Percentiles rank a stretch among this genome's conserved stretches.
These are phyloP conservation scores for Xylota sylvarum DNA, from an alignment of 2,888 invertebrate genomes.

Conservation along the genomic window DNA sequence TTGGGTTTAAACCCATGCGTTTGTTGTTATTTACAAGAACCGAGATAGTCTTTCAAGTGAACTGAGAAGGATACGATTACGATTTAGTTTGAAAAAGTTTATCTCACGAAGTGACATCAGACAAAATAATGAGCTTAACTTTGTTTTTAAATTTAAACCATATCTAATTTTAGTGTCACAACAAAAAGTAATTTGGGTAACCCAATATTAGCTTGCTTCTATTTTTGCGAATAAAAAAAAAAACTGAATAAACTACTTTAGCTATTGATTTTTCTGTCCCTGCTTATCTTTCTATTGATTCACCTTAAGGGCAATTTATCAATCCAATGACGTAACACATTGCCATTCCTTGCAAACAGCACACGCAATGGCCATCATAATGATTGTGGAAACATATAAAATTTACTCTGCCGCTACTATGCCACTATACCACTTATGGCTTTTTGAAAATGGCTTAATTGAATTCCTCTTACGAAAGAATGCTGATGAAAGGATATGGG, in stretches of 20 bases:
- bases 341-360: constrained; percentile 42
- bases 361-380: constrained; percentile 53
- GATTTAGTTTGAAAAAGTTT: too few relatives aligned
- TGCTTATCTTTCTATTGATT: constrained; percentile 51
- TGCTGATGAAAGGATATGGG: constrained; percentile 20
- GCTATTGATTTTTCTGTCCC: constrained; percentile 37
- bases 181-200: neutral
- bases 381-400: constrained; percentile 26
- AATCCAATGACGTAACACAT: constrained; percentile 44
- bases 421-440: neutral
- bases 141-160: neutral
- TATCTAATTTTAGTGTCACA: neutral
- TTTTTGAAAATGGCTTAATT: constrained; percentile 25
- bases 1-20: too few relatives aligned
- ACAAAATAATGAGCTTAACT: too few relatives aligned
- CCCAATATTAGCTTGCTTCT: neutral
- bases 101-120: too few relatives aligned
- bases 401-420: constrained; percentile 1
- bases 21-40: too few relatives aligned
- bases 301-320: constrained; percentile 50
- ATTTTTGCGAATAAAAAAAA: constrained; percentile 11
- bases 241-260: constrained; percentile 22
- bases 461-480: constrained; percentile 20
- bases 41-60: too few relatives aligned
- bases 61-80: too few relatives aligned